phyloP scores from a whole-genome alignment of 1,140 invertebrate species.

The Drosophila malerkotliana region DNA sequence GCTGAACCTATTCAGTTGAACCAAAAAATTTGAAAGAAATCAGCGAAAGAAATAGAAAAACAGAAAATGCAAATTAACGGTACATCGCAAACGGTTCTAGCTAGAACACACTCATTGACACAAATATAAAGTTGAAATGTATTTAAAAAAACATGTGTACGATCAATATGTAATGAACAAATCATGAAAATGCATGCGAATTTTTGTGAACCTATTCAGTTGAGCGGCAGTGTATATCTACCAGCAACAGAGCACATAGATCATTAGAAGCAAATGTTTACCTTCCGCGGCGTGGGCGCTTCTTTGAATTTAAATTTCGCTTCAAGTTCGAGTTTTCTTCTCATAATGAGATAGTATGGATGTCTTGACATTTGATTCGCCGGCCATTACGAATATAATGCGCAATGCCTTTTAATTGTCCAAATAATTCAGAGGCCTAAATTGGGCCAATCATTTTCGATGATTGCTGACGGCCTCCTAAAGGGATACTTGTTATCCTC shows the following conservation, averaged over 20 bases:
- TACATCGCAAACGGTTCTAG: too few relatives aligned
- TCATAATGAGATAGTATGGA: conserved; percentile 8
- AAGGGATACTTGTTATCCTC: not conserved
- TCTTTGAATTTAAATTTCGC: conserved; percentile 37
- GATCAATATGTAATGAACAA: too few relatives aligned
- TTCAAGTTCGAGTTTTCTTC: not conserved
- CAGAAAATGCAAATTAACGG: too few relatives aligned
- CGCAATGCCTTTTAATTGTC: not conserved
- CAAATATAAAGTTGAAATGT: too few relatives aligned
- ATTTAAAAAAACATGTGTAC: too few relatives aligned
- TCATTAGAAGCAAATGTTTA: conserved; percentile 71
- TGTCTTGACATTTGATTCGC: conserved; percentile 22
- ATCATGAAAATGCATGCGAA: too few relatives aligned
- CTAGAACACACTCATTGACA: too few relatives aligned
- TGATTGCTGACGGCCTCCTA: not conserved
- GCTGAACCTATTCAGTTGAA: too few relatives aligned
- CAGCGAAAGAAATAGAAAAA: too few relatives aligned
- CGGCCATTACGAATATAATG: conserved; percentile 32
- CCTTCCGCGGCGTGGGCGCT: conserved; percentile 6
- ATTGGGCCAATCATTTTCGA: not conserved
- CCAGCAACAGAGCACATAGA: conserved; percentile 48
- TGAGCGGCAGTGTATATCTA: too few relatives aligned
- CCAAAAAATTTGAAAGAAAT: too few relatives aligned
- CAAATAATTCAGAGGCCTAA: not conserved
- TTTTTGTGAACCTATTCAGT: too few relatives aligned